A percentile compares a stretch with the other conserved stretches of the same genome.
Evolutionary conservation across 2,113 vertebrate genomes (phyloP).

Genomic region (Bostrychus sinensis): DNA sequence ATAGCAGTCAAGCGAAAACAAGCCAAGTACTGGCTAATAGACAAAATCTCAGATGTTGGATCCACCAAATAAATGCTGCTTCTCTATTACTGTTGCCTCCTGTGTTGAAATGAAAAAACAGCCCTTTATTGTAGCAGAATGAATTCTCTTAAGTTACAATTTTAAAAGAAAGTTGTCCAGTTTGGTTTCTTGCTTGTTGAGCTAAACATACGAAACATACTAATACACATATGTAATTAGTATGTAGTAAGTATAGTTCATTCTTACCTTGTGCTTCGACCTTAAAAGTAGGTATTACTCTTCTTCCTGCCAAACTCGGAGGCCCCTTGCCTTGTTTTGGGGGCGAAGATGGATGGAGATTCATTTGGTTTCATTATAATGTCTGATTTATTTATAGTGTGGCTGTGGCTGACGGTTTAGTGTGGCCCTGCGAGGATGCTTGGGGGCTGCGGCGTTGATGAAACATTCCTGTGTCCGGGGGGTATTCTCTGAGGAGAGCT

Average conservation of each 20-base stretch:
- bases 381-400: slow-evolving; percentile 76
- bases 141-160: no score
- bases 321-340: slow-evolving; percentile 66
- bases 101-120: no score
- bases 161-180: no score
- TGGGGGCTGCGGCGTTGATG: slow-evolving; percentile 66
- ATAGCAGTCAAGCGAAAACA: no score
- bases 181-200: no score
- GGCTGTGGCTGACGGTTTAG: slow-evolving; percentile 53
- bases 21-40: no score
- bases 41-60: no score
- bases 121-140: no score
- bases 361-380: slow-evolving; percentile 75
- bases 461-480: slow-evolving; percentile 73
- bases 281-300: slow-evolving; percentile 34
- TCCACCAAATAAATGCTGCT: no score
- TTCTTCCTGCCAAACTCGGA: slow-evolving; percentile 37
- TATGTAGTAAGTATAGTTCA: slow-evolving; percentile 22
- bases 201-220: background rate
- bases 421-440: slow-evolving; percentile 65
- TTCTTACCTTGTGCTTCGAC: slow-evolving; percentile 30
- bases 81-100: no score
- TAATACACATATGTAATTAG: background rate
- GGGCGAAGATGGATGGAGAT: slow-evolving; percentile 76
- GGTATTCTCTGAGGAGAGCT: slow-evolving; percentile 67